phyloP scores from a whole-genome alignment of 2,113 vertebrate species.

The Malurus alboscapulatus region DNA sequence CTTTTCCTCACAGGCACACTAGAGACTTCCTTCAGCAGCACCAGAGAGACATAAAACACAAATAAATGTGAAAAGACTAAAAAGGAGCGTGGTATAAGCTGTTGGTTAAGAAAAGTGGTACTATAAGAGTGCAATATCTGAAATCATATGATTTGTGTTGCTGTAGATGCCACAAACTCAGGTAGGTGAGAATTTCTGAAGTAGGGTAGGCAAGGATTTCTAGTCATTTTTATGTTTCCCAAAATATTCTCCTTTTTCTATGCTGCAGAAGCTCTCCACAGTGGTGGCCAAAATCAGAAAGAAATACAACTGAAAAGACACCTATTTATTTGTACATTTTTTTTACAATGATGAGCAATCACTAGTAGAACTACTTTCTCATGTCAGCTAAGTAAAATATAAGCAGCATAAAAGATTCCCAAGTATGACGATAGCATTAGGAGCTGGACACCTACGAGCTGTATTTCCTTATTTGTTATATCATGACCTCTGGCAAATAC shows the following conservation, averaged over 20 bases:
- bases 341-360: neutral
- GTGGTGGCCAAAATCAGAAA: neutral
- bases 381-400: neutral
- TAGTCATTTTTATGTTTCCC: neutral
- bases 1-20: slow-evolving; percentile 15
- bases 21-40: neutral
- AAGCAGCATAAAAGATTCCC: neutral
- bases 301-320: neutral
- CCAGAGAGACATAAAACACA: neutral
- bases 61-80: neutral
- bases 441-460: neutral
- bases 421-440: neutral
- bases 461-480: neutral
- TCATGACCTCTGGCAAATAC: neutral
- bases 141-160: neutral
- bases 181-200: neutral
- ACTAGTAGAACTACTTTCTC: neutral
- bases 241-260: neutral
- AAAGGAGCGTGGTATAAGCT: neutral
- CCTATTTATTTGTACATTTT: neutral
- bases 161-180: neutral
- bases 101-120: neutral
- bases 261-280: neutral
- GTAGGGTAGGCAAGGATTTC: neutral
- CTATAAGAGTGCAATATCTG: neutral